Evolutionary conservation across 2,888 invertebrate species (phyloP).

Genomic region (Eupithecia dodoneata): DNA sequence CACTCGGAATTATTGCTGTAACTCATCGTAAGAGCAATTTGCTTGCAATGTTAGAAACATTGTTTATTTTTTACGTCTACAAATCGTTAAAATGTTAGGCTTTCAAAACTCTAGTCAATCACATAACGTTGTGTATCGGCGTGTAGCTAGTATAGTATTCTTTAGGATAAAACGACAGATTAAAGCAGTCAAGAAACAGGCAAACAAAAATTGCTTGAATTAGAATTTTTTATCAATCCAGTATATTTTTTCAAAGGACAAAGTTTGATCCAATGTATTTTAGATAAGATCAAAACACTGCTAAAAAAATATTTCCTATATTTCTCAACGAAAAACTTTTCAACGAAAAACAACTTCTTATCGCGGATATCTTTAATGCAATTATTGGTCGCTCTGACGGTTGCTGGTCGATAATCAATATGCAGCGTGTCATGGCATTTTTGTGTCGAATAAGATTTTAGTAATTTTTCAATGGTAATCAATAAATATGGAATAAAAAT

Average conservation of each 20-base stretch:
- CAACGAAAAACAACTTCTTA: no score
- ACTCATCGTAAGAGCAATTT: slow-evolving; percentile 2
- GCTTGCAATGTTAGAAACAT: neutral
- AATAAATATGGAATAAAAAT: neutral
- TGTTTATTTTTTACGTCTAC: neutral
- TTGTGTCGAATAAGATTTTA: no score
- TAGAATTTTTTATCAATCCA: neutral
- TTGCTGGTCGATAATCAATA: no score
- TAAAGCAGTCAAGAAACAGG: no score
- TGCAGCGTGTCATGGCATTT: no score
- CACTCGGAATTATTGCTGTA: slow-evolving; percentile 6
- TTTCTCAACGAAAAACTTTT: no score
- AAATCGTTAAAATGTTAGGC: neutral
- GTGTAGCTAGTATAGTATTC: neutral
- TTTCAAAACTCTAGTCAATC: neutral
- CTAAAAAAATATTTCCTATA: neutral
- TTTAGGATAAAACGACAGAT: no score
- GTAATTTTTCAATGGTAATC: neutral
- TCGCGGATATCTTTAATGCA: no score
- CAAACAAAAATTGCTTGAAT: neutral
- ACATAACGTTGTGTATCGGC: neutral
- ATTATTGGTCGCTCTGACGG: no score
- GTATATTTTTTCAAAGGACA: no score
- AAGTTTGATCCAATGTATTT: neutral
- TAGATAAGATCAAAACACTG: neutral